Evolutionary conservation across 2,888 invertebrate species (phyloP).

Genomic region (Apamea crenata): DNA sequence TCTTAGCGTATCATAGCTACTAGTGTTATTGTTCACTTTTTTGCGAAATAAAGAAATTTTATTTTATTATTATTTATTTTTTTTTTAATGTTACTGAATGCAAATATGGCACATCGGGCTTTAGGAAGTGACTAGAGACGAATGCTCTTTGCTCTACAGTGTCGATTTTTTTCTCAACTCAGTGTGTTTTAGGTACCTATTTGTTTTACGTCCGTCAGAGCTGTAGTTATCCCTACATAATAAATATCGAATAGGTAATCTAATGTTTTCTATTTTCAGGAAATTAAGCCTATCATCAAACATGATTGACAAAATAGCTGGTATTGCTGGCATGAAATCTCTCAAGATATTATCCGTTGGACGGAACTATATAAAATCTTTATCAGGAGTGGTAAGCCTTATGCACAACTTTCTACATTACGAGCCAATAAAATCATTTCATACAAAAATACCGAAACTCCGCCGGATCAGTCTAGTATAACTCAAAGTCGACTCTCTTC

Average conservation of each 20-base stretch:
- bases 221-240: neutral
- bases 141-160: slow-evolving; percentile 1
- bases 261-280: slow-evolving; percentile 84
- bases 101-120: too few relatives aligned
- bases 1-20: too few relatives aligned
- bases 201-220: neutral
- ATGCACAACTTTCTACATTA: neutral
- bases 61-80: too few relatives aligned
- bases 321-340: slow-evolving; percentile 95
- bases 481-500: neutral
- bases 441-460: neutral
- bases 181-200: neutral
- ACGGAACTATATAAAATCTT: slow-evolving; percentile 96
- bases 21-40: too few relatives aligned
- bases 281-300: slow-evolving; percentile 97
- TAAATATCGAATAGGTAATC: neutral
- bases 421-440: neutral
- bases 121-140: neutral
- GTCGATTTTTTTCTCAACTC: neutral
- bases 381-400: slow-evolving; percentile 93
- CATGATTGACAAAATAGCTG: slow-evolving; percentile 97
- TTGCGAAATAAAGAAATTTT: too few relatives aligned
- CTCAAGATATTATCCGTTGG: slow-evolving; percentile 96
- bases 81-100: too few relatives aligned
- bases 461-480: neutral